These are phyloP conservation scores for Crotophaga sulcirostris DNA, from an alignment of 2,113 vertebrate species.

Conservation along the genomic window DNA sequence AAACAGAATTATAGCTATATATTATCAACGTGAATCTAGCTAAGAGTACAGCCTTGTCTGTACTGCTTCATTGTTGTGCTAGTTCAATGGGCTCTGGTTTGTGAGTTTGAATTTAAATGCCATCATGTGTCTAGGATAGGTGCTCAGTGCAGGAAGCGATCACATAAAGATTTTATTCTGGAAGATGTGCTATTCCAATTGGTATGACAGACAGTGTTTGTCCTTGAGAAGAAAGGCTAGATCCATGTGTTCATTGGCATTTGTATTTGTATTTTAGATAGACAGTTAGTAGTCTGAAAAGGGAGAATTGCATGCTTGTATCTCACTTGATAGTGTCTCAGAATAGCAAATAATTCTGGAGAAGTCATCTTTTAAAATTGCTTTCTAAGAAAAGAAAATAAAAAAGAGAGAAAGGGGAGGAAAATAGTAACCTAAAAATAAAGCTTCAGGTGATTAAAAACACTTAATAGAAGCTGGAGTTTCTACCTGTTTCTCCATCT, in stretches of 20 bases:
- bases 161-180: neutral
- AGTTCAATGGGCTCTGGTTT: neutral
- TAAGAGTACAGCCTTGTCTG: conserved; percentile 32
- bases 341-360: neutral
- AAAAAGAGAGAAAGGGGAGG: neutral
- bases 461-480: neutral
- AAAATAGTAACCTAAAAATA: neutral
- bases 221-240: conserved; percentile 1
- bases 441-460: neutral
- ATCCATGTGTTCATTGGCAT: rapidly evolving
- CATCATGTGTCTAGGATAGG: neutral
- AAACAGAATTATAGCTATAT: conserved; percentile 75
- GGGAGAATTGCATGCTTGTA: neutral
- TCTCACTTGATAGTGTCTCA: neutral
- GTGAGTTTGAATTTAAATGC: conserved; percentile 22
- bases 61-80: neutral
- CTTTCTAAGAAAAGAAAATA: neutral
- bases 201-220: neutral
- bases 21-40: conserved; percentile 68
- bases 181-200: neutral
- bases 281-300: neutral
- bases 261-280: conserved; percentile 18
- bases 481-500: neutral
- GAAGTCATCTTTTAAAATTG: neutral
- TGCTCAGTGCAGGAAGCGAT: conserved; percentile 11